Base-by-base conservation (phyloP, 2,797 vertebrate species). In the Pachyuromys duprasi region DNA sequence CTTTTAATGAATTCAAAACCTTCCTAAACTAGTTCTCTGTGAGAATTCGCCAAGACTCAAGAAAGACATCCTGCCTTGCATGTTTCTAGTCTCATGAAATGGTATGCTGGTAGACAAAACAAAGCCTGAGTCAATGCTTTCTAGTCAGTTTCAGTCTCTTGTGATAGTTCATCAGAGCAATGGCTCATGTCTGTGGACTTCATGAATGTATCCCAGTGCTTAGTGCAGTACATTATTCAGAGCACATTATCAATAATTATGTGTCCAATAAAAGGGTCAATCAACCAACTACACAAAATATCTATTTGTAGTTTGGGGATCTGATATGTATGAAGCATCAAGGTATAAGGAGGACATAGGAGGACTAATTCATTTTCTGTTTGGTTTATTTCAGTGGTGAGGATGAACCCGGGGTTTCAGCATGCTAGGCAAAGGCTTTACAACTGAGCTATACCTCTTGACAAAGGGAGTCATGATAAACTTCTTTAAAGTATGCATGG, bases 241-340 rank as follows among this genome's bases (percentile, higher is more conserved):
- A 86, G 69, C 12, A 60, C 31, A 72, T 84, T 53, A 63, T 67
- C 69, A 92, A 69, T 53, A 84, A 89, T 39, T 72, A 39, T 28
- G 7, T 67, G 12, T 14, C 39, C 3, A 62, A 62, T 63, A 39
- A 88, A 20, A 72, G 45, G 6, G 8, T 82, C 76, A 70, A 79
- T 74, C 42, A 70, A 72, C 78, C 69, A 86, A 86, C 86, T 75
- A 72, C 0, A 72, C 45, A 91, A 89, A 28, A 62, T 33, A 42
- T 28, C 39, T 89, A 65, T 7, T 84, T 83, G 24, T 62, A n/a
- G 62, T 89, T 94, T 94, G 62, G 39, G 42, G 26, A 45, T 62
- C 12, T 70, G 20, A 20, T 93, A 89, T 81, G 62, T 89, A 78
- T 72, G 90, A 36, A 94, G 57, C 22, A 67, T 76, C 69, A 82